These are phyloP conservation scores for Drosophila macrospina DNA, from an alignment of 2,888 invertebrate genomes.

Conservation along the genomic window DNA sequence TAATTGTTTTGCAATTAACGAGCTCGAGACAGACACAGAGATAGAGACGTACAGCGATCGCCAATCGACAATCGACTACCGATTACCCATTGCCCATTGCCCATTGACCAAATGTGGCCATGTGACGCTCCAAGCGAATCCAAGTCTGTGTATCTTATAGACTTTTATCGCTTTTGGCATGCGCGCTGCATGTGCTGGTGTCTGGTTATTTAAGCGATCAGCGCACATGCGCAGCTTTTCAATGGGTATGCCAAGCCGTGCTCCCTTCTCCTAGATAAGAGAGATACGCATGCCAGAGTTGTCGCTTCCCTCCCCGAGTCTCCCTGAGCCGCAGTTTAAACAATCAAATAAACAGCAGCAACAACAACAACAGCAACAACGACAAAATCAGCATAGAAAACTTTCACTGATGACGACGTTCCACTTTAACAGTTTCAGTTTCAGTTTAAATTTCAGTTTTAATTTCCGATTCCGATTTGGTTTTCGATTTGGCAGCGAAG, in stretches of 20 bases:
- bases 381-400: conserved; percentile 69
- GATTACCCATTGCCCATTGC: conserved; percentile 14
- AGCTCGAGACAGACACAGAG: neutral
- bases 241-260: conserved; percentile 37
- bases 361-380: conserved; percentile 1
- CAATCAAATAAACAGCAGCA: conserved; percentile 5
- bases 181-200: conserved; percentile 61
- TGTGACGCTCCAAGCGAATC: conserved; percentile 44
- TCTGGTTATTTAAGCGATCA: conserved; percentile 64
- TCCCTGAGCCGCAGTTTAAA: conserved; percentile 4
- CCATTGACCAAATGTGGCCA: conserved; percentile 49
- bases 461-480: too few relatives aligned
- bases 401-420: conserved; percentile 65
- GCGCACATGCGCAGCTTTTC: conserved; percentile 71
- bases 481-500: conserved; percentile 31
- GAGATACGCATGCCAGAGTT: neutral
- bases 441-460: conserved; percentile 36
- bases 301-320: too few relatives aligned
- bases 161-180: conserved; percentile 58
- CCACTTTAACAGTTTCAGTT: conserved; percentile 42
- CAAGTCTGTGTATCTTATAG: conserved; percentile 43
- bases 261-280: neutral
- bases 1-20: conserved; percentile 52
- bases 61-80: conserved; percentile 2
- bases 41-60: neutral